A percentile compares a stretch with the other conserved stretches of the same genome.
Conservation (phyloP, 1,140 invertebrate species). For the Diorhabda carinulata region DNA sequence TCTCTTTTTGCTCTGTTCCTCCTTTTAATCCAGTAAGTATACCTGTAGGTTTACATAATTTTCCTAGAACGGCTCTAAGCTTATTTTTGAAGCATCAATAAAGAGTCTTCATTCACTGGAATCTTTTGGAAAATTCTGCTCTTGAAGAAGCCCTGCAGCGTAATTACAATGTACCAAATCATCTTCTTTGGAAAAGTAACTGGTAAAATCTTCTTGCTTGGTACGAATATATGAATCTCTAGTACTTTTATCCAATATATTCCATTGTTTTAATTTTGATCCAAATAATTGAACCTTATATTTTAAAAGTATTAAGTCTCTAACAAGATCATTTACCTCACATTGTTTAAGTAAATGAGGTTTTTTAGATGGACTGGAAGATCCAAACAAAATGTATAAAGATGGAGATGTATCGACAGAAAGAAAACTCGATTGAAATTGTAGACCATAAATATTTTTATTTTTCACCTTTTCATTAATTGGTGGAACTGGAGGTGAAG, state of each 20-base stretch:
- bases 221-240: conserved; percentile 4
- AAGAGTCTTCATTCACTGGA: conserved; percentile 13
- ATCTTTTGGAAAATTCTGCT: conserved; percentile 7
- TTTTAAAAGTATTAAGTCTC: not conserved
- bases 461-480: not conserved
- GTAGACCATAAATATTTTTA: not conserved
- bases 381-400: not conserved
- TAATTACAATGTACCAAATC: conserved; percentile 18
- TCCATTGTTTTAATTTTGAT: conserved; percentile 5
- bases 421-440: conserved; percentile 2
- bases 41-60: conserved; percentile 17
- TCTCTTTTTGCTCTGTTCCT: no score
- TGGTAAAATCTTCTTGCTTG: not conserved
- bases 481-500: not conserved
- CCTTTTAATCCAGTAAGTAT: not conserved
- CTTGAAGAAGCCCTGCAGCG: conserved; percentile 13
- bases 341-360: conserved; percentile 17
- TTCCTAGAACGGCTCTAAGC: conserved; percentile 19
- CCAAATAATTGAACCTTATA: conserved; percentile 10
- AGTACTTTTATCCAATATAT: not conserved
- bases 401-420: not conserved
- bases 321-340: conserved; percentile 1
- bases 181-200: conserved; percentile 12
- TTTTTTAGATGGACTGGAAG: not conserved
- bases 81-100: conserved; percentile 14